These are phyloP conservation scores for Caloenas nicobarica DNA, from an alignment of 2,113 vertebrate genomes.

Conservation along the genomic window DNA sequence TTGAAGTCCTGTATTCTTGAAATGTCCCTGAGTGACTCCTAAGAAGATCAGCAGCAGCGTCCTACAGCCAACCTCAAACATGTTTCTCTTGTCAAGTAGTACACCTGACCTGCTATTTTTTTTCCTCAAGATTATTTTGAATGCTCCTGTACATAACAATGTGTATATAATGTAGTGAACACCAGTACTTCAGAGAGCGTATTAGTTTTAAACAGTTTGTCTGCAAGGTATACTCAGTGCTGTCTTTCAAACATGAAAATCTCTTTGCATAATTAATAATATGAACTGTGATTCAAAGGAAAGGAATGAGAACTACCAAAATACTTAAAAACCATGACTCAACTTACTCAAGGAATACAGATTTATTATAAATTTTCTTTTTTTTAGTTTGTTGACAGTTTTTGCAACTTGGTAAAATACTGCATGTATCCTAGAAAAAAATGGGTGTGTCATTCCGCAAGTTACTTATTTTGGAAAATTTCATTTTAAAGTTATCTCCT, in stretches of 20 bases:
- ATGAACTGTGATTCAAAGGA: not conserved
- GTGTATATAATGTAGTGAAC: not conserved
- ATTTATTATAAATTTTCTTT: not conserved
- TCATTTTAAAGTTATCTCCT: not conserved
- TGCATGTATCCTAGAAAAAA: not conserved
- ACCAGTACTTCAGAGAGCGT: not conserved
- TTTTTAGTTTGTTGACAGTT: not conserved
- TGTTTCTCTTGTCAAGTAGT: not conserved
- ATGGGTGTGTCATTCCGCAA: fast-evolving
- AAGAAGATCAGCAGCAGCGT: not conserved
- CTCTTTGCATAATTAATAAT: not conserved
- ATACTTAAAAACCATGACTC: not conserved
- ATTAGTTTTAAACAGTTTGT: not conserved
- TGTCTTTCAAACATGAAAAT: not conserved
- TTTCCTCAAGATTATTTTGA: not conserved
- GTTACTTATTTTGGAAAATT: not conserved
- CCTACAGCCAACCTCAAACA: not conserved
- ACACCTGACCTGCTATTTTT: not conserved
- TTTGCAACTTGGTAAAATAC: not conserved
- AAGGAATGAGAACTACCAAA: not conserved
- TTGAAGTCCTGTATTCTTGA: not conserved
- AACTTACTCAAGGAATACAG: not conserved
- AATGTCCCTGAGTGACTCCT: not conserved
- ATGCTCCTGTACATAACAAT: not conserved
- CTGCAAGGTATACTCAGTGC: not conserved